Evolutionary conservation across 2,113 vertebrate species (phyloP), one percentile per base, ranked within the genome.

Genomic region (Rynchops niger): DNA sequence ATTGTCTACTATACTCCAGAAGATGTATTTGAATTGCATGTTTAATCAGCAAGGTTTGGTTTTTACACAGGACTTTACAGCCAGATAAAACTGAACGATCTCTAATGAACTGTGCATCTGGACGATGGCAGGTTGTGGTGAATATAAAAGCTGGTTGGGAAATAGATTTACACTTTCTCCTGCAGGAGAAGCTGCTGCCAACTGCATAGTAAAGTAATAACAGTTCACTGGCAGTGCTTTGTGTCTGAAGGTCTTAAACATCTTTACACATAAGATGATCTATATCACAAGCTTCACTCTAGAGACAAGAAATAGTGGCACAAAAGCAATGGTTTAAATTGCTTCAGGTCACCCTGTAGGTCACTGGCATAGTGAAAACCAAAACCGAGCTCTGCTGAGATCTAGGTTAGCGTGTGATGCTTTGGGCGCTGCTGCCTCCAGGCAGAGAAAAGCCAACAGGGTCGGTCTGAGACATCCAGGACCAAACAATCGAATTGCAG

Each of bases 31-130:
- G 87, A 88, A 88, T 62, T 86, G 78, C 59, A 40, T 47, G 74
- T 84, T 96, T 94, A 90, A 95, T 88, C 87, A 88, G 74, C 29
- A 32, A 59, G 22, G 45, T 32, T 50, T 6, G 45, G 56, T 56
- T 81, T 81, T 76, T 53, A 49, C 34, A 3, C 2, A 2, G 36
- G 53, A 29, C 50, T 88, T 83, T 90, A 43, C 76, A 90, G 89
- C 27, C 82, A 81, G 91, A 77, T 88, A 88, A 95, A 96, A 77
- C 49, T 1, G 6, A 73, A 66, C 0, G 0, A 34, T 90, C 82
- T 73, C 23, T 94, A 95, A 96, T 67, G 89, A 94, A 32, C 93
- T 83, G 71, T 87, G 71, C 82, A 94, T 96, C 89, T 97, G 94
- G 93, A 85, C 7, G 36, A 36, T 72, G 88, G 88, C 78, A 93